Conservation (phyloP, 1,140 invertebrate species). For the Drosophila virilis region DNA sequence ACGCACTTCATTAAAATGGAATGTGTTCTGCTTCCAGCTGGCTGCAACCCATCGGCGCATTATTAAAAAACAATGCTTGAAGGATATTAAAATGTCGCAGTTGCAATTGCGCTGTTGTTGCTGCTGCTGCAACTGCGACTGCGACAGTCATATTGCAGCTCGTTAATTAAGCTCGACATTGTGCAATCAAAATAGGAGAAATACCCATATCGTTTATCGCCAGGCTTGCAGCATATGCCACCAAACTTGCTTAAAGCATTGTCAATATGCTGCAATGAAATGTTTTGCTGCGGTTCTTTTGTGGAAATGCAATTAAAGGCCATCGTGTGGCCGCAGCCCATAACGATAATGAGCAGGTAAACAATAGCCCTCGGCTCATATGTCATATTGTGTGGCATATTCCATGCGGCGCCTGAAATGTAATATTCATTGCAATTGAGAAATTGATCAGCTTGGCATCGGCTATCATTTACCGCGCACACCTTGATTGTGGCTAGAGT, state of each 20-base stretch:
- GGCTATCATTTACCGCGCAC: background rate
- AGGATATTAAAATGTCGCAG: constrained; percentile 19
- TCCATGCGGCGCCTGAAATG: constrained; percentile 12
- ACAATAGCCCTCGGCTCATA: constrained; percentile 11
- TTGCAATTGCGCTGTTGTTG: background rate
- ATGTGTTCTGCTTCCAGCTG: constrained; percentile 12
- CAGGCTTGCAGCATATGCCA: constrained; percentile 9
- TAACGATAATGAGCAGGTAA: constrained; percentile 60
- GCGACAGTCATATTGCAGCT: constrained; percentile 13
- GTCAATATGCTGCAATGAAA: background rate
- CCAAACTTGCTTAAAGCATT: constrained; percentile 25
- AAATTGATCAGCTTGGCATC: constrained; percentile 38
- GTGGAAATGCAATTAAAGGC: constrained; percentile 61
- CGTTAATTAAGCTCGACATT: constrained; percentile 50
- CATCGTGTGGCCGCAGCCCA: constrained; percentile 21
- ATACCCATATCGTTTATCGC: constrained; percentile 14
- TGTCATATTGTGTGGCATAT: constrained; percentile 2
- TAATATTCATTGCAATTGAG: constrained; percentile 27
- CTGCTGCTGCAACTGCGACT: no score
- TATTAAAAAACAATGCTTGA: constrained; percentile 16
- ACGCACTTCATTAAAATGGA: constrained; percentile 17
- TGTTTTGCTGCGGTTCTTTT: constrained; percentile 47
- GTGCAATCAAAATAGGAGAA: constrained; percentile 33
- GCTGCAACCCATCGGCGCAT: constrained; percentile 1
- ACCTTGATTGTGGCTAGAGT: constrained; percentile 12